phyloP scores from a whole-genome alignment of 2,797 vertebrate species.

The Phaenicophaeus curvirostris region DNA sequence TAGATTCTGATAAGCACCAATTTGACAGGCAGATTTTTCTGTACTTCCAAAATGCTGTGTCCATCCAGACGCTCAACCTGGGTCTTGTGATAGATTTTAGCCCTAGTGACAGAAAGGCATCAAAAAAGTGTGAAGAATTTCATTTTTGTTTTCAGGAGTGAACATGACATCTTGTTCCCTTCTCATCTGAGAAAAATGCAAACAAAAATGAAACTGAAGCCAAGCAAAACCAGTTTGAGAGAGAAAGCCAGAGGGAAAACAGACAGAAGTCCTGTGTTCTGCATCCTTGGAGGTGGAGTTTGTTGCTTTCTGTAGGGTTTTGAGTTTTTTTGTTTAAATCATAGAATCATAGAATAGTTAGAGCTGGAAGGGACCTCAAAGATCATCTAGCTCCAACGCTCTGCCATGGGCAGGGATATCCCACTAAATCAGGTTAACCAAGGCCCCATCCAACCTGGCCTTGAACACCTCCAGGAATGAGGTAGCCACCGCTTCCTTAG shows the following conservation, averaged over 20 bases:
- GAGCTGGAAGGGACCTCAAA: too few species aligned
- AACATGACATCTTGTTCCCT: constrained; percentile 51
- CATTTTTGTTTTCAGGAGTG: constrained; percentile 33
- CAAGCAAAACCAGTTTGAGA: constrained; percentile 40
- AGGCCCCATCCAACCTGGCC: too few species aligned
- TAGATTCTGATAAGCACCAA: not conserved
- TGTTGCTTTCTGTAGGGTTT: constrained; percentile 4
- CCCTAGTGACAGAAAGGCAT: not conserved
- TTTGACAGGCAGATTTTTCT: not conserved
- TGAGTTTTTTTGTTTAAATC: constrained; percentile 29
- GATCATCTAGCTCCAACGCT: too few species aligned
- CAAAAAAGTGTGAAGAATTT: constrained; percentile 43
- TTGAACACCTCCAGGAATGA: too few species aligned
- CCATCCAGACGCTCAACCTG: not conserved
- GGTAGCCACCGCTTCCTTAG: too few species aligned
- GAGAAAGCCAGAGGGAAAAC: constrained; percentile 37
- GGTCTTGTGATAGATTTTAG: not conserved
- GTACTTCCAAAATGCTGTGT: rapidly evolving
- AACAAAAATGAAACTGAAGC: constrained; percentile 61
- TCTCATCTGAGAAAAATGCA: constrained; percentile 58
- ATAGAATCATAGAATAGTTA: not conserved
- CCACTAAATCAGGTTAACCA: too few species aligned
- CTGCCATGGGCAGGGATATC: too few species aligned
- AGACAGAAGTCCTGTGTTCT: constrained; percentile 13
- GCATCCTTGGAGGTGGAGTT: not conserved